Evolutionary conservation across 1,140 invertebrate genomes (phyloP).

Genomic region (Sesamia nonagrioides): DNA sequence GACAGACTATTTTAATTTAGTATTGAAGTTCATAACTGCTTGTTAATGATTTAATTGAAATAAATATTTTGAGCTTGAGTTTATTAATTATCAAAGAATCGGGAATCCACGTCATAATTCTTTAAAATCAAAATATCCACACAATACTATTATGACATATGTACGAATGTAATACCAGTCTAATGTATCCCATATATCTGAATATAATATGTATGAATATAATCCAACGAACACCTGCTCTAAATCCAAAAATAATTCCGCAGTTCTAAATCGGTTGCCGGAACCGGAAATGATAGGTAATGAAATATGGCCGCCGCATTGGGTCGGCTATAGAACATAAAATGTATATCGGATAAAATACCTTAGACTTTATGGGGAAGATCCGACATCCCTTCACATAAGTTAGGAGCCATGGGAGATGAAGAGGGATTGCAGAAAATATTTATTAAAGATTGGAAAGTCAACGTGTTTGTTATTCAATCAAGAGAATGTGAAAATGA

Average conservation of each 20-base stretch:
- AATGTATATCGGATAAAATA: constrained; percentile 23
- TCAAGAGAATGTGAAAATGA: too few species aligned
- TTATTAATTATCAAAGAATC: too few species aligned
- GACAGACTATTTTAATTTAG: too few species aligned
- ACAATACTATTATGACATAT: not conserved
- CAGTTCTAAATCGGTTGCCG: constrained; percentile 16
- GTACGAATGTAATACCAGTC: not conserved
- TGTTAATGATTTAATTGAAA: too few species aligned
- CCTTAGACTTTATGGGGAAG: constrained; percentile 15
- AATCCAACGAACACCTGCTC: constrained; percentile 26
- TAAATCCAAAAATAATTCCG: constrained; percentile 37
- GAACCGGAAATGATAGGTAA: constrained; percentile 17
- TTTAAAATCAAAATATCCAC: too few species aligned
- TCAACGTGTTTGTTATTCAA: not conserved
- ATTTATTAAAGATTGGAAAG: not conserved
- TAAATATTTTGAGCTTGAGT: too few species aligned
- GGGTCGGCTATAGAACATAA: constrained; percentile 27
- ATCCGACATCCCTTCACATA: not conserved
- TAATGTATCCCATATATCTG: not conserved
- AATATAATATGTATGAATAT: constrained; percentile 7
- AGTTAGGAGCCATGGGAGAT: not conserved
- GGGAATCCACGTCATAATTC: too few species aligned
- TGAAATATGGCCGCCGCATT: constrained; percentile 34
- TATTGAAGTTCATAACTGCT: too few species aligned
- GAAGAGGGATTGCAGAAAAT: not conserved